Conservation (phyloP, 2,113 vertebrate species). For the Apaloderma vittatum region DNA sequence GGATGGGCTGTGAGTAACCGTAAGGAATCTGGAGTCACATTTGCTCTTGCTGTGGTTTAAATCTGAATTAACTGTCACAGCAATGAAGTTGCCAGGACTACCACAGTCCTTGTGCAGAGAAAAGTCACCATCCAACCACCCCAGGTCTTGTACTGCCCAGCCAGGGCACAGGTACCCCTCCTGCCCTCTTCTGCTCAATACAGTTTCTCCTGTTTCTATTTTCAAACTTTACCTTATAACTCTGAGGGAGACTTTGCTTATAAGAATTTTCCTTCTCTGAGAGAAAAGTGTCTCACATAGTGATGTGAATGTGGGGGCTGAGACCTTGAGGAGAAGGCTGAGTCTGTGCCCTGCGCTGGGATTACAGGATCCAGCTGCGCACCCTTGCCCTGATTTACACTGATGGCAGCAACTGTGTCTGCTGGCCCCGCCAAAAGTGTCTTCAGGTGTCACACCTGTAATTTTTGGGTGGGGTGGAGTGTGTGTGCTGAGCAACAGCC, state of each 20-base stretch:
- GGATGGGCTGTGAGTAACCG: background rate
- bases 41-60: background rate
- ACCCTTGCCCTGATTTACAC: background rate
- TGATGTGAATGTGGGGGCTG: background rate
- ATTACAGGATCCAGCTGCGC: background rate
- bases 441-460: background rate
- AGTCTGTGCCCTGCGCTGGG: accelerated
- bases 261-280: background rate
- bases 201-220: background rate
- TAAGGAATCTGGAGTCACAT: background rate
- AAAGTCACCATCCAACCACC: background rate
- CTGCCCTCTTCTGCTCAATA: background rate
- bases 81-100: background rate
- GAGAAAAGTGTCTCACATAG: background rate
- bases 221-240: background rate
- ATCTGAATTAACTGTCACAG: background rate
- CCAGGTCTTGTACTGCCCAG: background rate
- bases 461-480: accelerated
- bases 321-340: background rate
- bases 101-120: background rate
- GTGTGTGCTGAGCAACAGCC: background rate
- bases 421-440: background rate
- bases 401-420: background rate
- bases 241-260: background rate
- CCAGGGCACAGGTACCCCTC: background rate